These are phyloP conservation scores for Paramacrobiotus metropolitanus DNA, from an alignment of 1,140 invertebrate genomes.

Conservation along the genomic window DNA sequence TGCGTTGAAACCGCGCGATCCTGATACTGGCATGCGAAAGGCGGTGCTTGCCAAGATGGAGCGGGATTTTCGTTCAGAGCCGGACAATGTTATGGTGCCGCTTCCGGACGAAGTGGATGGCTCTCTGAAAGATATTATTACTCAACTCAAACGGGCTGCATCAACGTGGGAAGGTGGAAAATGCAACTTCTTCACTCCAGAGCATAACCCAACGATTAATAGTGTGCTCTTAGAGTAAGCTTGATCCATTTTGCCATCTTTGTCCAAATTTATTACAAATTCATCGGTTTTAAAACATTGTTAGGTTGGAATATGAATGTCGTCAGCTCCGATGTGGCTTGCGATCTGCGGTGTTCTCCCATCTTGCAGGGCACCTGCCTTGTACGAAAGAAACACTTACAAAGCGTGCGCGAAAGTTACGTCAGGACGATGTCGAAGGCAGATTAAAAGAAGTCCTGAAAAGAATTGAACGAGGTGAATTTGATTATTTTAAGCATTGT, in stretches of 20 bases:
- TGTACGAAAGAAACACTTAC: slow-evolving; percentile 41
- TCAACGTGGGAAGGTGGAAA: slow-evolving; percentile 32
- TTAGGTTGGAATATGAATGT: slow-evolving; percentile 35
- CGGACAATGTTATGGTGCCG: background rate
- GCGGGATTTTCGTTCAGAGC: background rate
- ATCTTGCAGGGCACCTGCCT: slow-evolving; percentile 35
- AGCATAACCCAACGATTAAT: slow-evolving; percentile 26
- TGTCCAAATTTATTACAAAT: background rate
- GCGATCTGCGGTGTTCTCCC: slow-evolving; percentile 32
- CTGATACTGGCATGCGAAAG: no score
- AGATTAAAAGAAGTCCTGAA: slow-evolving; percentile 29
- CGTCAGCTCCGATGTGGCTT: slow-evolving; percentile 25
- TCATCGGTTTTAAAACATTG: slow-evolving; percentile 9
- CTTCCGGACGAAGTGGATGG: background rate
- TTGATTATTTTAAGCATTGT: no score
- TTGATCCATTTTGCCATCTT: slow-evolving; percentile 12
- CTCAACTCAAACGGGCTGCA: slow-evolving; percentile 14
- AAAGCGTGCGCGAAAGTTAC: slow-evolving; percentile 38
- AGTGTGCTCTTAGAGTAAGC: slow-evolving; percentile 33
- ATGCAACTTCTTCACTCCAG: slow-evolving; percentile 35
- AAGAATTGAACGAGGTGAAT: slow-evolving; percentile 22
- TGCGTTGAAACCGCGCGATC: no score
- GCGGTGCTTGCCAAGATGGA: background rate
- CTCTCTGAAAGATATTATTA: background rate
- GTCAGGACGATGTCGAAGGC: slow-evolving; percentile 30